Conservation (phyloP, 2,797 vertebrate genomes). For the Falco cherrug region DNA sequence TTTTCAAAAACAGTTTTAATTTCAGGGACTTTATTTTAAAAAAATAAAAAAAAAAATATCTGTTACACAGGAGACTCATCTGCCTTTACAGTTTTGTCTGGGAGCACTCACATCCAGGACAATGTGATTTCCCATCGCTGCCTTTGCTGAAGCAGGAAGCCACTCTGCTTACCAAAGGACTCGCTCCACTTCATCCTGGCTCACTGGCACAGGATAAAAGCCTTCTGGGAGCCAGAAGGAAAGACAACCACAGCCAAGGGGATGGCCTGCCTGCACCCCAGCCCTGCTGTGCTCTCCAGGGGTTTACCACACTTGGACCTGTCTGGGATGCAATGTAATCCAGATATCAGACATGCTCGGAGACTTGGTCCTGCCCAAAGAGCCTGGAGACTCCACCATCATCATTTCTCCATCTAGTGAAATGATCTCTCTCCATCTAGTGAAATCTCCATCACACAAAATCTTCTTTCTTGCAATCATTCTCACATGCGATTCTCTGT, state of each 20-base stretch:
- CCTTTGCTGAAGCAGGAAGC: not conserved
- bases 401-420: not conserved
- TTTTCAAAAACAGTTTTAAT: not conserved
- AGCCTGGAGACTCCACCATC: not conserved
- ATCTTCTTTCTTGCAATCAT: not conserved
- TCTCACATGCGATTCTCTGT: not conserved
- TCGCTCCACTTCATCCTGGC: fast-evolving
- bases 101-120: not conserved
- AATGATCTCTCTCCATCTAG: not conserved
- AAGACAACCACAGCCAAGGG: not conserved
- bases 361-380: not conserved
- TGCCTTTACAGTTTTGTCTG: not conserved
- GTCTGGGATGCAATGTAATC: not conserved
- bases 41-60: not conserved
- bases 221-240: fast-evolving
- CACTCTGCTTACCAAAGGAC: not conserved
- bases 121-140: too few species aligned
- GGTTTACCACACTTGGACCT: not conserved
- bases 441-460: not conserved
- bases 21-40: not conserved
- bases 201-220: not conserved
- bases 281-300: fast-evolving
- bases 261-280: not conserved
- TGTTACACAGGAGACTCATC: not conserved
- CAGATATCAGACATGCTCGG: not conserved